Evolutionary conservation across 2,888 invertebrate genomes (phyloP).

Genomic region (Polyommatus icarus): DNA sequence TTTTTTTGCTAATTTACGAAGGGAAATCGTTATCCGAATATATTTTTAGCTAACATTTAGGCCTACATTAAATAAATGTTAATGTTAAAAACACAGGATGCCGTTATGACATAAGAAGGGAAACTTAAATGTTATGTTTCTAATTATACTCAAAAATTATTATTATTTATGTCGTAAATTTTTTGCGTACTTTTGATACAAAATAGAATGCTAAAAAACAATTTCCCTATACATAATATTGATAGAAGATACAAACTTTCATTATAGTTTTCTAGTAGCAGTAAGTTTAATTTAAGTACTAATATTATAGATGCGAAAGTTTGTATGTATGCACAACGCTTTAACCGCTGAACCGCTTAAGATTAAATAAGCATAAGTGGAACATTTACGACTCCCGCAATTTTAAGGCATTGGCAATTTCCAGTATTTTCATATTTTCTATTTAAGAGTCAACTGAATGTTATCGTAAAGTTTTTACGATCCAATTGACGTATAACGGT

Average conservation of each 20-base stretch:
- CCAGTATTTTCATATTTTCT: background rate
- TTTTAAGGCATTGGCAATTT: background rate
- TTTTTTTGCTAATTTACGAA: background rate
- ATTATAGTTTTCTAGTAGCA: no score
- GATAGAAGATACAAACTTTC: no score
- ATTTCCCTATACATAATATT: no score
- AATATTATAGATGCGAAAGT: no score
- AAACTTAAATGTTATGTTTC: background rate
- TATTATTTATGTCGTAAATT: background rate
- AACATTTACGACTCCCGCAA: background rate
- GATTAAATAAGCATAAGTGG: background rate
- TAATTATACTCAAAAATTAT: background rate
- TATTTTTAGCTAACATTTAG: slow-evolving; percentile 8
- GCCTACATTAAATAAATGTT: background rate
- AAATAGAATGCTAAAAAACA: background rate
- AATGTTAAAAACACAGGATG: background rate
- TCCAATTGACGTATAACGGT: no score
- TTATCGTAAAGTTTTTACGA: background rate
- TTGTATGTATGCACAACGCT: no score
- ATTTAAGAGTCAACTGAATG: background rate
- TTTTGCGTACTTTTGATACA: background rate
- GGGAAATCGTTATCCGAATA: background rate
- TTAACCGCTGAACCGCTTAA: no score
- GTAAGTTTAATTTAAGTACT: no score
- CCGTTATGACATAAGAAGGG: background rate